Base-by-base conservation (phyloP, 1,140 invertebrate genomes). In the Tetranychus urticae region DNA sequence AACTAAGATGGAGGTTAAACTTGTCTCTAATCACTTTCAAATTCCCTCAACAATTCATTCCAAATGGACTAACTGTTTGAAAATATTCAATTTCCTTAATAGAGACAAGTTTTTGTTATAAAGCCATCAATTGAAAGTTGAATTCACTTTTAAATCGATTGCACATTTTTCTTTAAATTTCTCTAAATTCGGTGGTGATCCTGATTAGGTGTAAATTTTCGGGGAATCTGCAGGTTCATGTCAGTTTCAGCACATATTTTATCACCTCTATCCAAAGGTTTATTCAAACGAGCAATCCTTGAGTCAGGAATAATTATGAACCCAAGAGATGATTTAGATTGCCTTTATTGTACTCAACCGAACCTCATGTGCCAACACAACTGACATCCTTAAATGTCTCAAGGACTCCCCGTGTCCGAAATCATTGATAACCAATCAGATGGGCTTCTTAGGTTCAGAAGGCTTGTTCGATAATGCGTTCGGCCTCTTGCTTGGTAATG, bases 181-280 rank as follows among this genome's bases (percentile, higher is more conserved):
- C n/a, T 12, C n/a, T n/a, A 33, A n/a, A n/a, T 52, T 52, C 23
- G 48, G 48, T 23, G 48, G 48, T 52, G 48, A 52, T 52, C 48
- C 48, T 7, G 23, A 52, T 52, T 23, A n/a, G n/a, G 33, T 52
- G 3, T 79, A 78, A 12, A 66, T 80, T 14, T 77, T 79, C 61
- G 78, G 78, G 12, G 77, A 80, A 66, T 75, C 73, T 66, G 77
- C 77, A 79, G 78, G 1, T 72, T 76, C 0, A 76, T 74, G 35
- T 72, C 72, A 48, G 75, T 78, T 33, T 78, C 65, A 68, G 76
- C 81, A 71, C 79, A 70, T 69, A 72, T 75, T 69, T 71, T 81
- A 55, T 80, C 71, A 67, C 78, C 72, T 63, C 74, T 72, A 66
- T 79, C 74, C 62, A 59, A 68, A 57, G 59, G 66, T 52, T 61